phyloP scores from a whole-genome alignment of 1,140 invertebrate genomes.

The Chironomus striatipennis region DNA sequence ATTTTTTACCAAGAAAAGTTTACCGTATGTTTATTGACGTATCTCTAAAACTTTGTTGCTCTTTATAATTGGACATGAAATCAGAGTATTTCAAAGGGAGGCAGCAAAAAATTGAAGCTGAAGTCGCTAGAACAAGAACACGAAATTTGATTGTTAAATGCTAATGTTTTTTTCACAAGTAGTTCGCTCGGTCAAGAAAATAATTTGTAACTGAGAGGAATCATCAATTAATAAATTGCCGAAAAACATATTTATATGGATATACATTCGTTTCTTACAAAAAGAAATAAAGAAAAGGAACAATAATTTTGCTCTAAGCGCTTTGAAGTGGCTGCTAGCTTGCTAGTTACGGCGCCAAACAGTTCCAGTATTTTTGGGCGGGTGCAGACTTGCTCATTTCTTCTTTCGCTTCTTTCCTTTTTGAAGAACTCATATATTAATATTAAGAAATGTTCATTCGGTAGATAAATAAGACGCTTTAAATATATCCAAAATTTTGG shows the following conservation, averaged over 20 bases:
- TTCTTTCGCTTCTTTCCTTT: slow-evolving; percentile 17
- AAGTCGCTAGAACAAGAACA: background rate
- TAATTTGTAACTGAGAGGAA: slow-evolving; percentile 2
- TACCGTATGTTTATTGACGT: slow-evolving; percentile 19
- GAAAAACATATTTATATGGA: slow-evolving; percentile 8
- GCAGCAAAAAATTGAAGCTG: background rate
- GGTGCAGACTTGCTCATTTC: slow-evolving; percentile 10
- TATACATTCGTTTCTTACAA: background rate
- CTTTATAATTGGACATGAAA: slow-evolving; percentile 18
- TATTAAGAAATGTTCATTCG: background rate
- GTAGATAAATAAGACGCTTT: slow-evolving; percentile 17
- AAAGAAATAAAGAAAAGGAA: slow-evolving; percentile 6
- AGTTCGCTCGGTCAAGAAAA: background rate
- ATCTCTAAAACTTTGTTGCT: slow-evolving; percentile 23
- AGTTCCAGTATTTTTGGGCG: slow-evolving; percentile 16
- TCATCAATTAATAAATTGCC: slow-evolving; percentile 13
- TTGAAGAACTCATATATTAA: slow-evolving; percentile 12
- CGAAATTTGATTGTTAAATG: slow-evolving; percentile 1
- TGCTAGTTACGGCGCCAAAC: background rate
- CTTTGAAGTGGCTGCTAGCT: background rate
- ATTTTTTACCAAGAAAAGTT: slow-evolving; percentile 15
- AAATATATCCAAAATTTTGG: background rate
- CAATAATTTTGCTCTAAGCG: background rate
- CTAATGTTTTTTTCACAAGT: background rate
- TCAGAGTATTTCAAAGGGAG: background rate